A percentile compares a stretch with the other conserved stretches of the same genome.
Conservation (phyloP, 2,113 vertebrate genomes). For the Varanus salvator region DNA sequence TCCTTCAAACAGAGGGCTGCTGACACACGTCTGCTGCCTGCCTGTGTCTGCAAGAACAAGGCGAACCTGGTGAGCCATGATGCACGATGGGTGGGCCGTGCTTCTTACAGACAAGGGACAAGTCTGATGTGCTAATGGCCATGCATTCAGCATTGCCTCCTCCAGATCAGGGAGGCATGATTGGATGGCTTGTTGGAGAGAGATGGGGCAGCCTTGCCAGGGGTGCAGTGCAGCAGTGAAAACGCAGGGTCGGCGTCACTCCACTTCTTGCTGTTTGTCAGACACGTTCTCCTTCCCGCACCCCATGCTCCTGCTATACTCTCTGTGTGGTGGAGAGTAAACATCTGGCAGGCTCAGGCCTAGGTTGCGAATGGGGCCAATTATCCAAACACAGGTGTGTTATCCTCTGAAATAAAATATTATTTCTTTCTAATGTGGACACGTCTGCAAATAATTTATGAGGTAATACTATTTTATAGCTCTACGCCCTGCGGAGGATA, state of each 20-base stretch:
- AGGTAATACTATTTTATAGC: conserved; percentile 68
- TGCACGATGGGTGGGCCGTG: neutral
- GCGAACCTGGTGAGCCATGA: neutral
- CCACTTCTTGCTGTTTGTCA: conserved; percentile 45
- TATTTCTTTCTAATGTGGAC: conserved; percentile 75
- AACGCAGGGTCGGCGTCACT: conserved; percentile 27
- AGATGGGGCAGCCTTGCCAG: neutral
- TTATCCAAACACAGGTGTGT: conserved; percentile 80
- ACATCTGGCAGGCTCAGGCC: conserved; percentile 75
- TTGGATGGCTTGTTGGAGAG: conserved; percentile 44
- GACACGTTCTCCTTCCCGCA: conserved; percentile 30
- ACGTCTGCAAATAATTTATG: conserved; percentile 79
- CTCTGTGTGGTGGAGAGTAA: conserved; percentile 72
- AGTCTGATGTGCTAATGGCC: conserved; percentile 38
- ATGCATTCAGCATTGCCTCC: conserved; percentile 23
- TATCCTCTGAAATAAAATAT: conserved; percentile 64
- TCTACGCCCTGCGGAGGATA: conserved; percentile 64
- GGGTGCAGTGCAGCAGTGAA: conserved; percentile 21
- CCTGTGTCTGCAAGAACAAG: neutral
- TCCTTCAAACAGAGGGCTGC: too few relatives aligned
- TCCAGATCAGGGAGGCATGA: conserved; percentile 50
- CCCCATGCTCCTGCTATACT: conserved; percentile 54
- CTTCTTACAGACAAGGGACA: conserved; percentile 25
- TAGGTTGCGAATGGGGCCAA: conserved; percentile 73
- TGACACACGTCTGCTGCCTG: neutral